Percentiles rank a stretch among this genome's conserved stretches.
phyloP scores from a whole-genome alignment of 2,113 vertebrate genomes.

The Sorex araneus region DNA sequence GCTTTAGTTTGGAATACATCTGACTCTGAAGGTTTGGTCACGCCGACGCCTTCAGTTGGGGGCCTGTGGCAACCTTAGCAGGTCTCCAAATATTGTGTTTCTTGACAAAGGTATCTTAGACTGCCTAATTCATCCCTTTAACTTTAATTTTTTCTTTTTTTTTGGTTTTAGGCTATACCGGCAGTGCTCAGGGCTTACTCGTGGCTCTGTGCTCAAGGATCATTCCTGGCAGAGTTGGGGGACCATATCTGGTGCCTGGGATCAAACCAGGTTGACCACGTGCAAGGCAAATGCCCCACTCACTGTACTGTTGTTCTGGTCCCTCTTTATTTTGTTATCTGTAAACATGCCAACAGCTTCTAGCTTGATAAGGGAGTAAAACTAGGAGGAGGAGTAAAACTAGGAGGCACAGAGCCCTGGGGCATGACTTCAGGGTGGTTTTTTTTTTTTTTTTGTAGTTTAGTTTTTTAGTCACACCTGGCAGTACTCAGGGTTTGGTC shows the following conservation, averaged over 20 bases:
- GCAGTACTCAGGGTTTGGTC: no score
- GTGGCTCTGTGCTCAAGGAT: no score
- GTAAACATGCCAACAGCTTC: not conserved
- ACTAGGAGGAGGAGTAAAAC: not conserved
- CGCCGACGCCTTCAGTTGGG: not conserved
- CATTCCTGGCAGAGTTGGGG: no score
- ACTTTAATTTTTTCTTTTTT: no score
- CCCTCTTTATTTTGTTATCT: slow-evolving; percentile 26
- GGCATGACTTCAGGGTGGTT: not conserved
- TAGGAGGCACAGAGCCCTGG: not conserved
- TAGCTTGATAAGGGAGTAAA: slow-evolving; percentile 23
- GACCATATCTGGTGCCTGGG: no score
- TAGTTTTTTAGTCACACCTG: no score
- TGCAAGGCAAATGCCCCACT: no score
- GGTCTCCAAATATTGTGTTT: not conserved
- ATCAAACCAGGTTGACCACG: no score
- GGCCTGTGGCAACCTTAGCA: not conserved
- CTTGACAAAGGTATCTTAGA: not conserved
- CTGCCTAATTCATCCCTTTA: not conserved
- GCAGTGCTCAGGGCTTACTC: no score
- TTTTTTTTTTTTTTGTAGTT: no score
- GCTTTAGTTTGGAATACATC: not conserved
- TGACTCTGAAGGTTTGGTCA: not conserved
- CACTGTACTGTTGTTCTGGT: no score
- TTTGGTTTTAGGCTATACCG: no score